phyloP scores from a whole-genome alignment of 92 coral and sea anemone genomes.

The Paragorgia papillata region DNA sequence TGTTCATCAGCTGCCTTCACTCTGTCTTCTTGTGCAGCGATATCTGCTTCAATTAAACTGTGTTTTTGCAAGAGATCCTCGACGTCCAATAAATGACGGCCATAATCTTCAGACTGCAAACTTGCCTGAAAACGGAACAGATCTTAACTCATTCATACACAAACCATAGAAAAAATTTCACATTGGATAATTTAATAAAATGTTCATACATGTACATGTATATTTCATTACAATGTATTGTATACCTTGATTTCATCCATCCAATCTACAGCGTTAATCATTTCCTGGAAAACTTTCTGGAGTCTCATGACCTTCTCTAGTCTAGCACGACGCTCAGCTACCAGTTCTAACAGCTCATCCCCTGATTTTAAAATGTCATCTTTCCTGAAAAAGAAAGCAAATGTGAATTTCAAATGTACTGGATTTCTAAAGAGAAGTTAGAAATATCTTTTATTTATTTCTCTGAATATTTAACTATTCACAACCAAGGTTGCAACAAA shows the following conservation, averaged over 20 bases:
- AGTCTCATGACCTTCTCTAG: conserved; percentile 89
- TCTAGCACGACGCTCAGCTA: conserved; percentile 86
- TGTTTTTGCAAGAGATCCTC: conserved; percentile 95
- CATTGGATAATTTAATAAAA: too few relatives aligned
- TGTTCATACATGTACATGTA: too few relatives aligned
- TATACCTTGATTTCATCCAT: conserved; percentile 98
- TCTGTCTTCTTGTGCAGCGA: conserved; percentile 96
- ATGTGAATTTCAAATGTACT: too few relatives aligned
- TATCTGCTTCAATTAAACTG: conserved; percentile 93
- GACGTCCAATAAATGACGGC: conserved; percentile 94
- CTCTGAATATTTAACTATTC: too few relatives aligned
- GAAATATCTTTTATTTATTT: too few relatives aligned
- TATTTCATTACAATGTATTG: too few relatives aligned
- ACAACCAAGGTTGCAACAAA: too few relatives aligned
- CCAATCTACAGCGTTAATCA: conserved; percentile 98
- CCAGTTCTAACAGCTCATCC: conserved; percentile 78
- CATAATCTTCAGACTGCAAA: conserved; percentile 93
- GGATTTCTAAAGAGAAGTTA: too few relatives aligned
- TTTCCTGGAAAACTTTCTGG: conserved; percentile 96
- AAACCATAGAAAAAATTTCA: too few relatives aligned
- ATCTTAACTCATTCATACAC: too few relatives aligned
- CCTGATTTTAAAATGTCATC: conserved; percentile 78
- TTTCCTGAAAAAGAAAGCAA: conserved; percentile 80
- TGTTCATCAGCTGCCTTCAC: conserved; percentile 86
- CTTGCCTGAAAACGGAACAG: conserved; percentile 71